Conservation (phyloP, 2,113 vertebrate genomes). For the Istiophorus platypterus region DNA sequence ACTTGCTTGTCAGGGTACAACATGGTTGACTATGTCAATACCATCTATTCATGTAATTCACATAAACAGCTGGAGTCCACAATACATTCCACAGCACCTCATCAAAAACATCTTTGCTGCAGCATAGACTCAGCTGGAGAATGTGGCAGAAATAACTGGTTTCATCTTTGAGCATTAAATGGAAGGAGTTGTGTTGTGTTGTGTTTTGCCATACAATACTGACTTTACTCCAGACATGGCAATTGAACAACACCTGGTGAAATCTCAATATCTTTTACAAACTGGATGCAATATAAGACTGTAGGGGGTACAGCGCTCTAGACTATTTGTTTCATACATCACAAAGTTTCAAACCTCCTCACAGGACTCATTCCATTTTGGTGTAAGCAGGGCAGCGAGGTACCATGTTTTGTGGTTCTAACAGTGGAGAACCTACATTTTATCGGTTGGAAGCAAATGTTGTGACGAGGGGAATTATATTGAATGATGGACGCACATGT, state of each 20-base stretch:
- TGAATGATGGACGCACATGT: slow-evolving; percentile 24
- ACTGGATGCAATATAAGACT: not conserved
- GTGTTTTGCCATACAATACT: slow-evolving; percentile 32
- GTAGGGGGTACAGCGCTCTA: not conserved
- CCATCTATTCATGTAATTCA: slow-evolving; percentile 24
- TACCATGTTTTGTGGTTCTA: not conserved
- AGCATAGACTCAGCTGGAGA: not conserved
- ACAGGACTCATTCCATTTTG: not conserved
- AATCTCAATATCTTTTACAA: not conserved
- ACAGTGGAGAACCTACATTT: not conserved
- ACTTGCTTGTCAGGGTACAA: slow-evolving; percentile 17
- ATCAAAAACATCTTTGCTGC: slow-evolving; percentile 4
- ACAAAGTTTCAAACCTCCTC: not conserved
- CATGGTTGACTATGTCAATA: slow-evolving; percentile 15
- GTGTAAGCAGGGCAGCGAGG: not conserved
- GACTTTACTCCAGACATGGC: not conserved
- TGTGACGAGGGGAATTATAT: slow-evolving; percentile 4
- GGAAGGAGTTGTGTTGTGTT: slow-evolving; percentile 44
- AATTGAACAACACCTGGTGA: not conserved
- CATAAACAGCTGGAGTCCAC: slow-evolving; percentile 14
- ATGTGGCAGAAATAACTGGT: not conserved
- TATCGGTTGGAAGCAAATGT: slow-evolving; percentile 9
- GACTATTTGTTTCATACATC: not conserved
- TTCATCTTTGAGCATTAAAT: slow-evolving; percentile 3
- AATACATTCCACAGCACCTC: slow-evolving; percentile 4